Base-by-base conservation (phyloP, 2,797 vertebrate genomes). In the Helicolenus hilgendorfi region DNA sequence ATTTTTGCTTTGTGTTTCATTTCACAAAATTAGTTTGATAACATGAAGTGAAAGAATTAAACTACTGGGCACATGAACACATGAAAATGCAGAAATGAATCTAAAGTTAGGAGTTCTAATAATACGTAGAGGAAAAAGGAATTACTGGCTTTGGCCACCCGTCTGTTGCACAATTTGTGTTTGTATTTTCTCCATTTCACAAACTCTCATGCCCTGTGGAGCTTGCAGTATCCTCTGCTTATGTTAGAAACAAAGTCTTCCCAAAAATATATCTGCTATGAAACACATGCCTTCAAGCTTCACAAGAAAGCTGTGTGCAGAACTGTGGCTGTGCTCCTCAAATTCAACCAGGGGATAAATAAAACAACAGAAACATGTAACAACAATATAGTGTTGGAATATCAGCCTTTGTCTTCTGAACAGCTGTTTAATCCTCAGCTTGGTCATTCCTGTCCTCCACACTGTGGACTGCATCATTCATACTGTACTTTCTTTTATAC, bases 1-100 rank as follows among this genome's bases (percentile, higher is more conserved):
- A 2, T 0, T 68, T 70, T 31, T 36, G 14, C 29, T 53, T 58
- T 10, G 0, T 31, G 33, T 67, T 67, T 68, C 1, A 0, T 53
- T 53, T 74, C 7, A 7, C 26, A n/a, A 1, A 0, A 0, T 22
- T 5, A 36, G 6, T 24, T 41, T 62, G 2, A 24, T 27, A 22
- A 36, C 14, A 41, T 67, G 29, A 81, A 65, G 67, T 81, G 63
- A 59, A 82, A 69, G 8, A 10, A 49, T 41, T 45, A 22, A 18
- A 3, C 18, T 4, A 2, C 29, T 38, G 4, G 0, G 49, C 3
- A 53, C 20, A n/a, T n/a, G 0, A 53, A 53, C 1, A 53, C 18
- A 53, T 53, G 20, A 53, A 14, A 64, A 86, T 68, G 64, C 11
- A 86, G 86, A 87, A 90, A 77, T 76, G 1, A 85, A 79, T 79